Evolutionary conservation across 2,888 invertebrate genomes (phyloP).

Genomic region (Tetragonisca angustula): DNA sequence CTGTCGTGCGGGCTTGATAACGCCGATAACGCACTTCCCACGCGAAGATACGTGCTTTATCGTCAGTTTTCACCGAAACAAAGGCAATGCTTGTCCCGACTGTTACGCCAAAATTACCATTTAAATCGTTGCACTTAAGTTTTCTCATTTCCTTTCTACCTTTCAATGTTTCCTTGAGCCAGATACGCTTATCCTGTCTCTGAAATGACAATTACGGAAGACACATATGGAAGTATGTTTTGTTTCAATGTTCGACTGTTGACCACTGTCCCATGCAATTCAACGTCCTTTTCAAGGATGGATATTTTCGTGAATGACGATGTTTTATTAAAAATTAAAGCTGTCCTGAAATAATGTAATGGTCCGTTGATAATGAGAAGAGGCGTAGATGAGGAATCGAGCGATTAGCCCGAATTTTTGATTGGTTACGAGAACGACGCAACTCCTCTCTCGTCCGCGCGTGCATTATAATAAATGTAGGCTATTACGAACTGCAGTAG

Average conservation of each 20-base stretch:
- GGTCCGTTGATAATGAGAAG: neutral
- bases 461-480: conserved; percentile 25
- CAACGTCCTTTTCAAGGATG: no score
- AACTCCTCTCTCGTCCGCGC: neutral
- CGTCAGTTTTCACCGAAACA: conserved; percentile 50
- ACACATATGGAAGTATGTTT: neutral
- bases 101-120: neutral
- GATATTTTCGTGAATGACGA: no score
- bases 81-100: conserved; percentile 31
- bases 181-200: neutral
- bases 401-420: conserved; percentile 65
- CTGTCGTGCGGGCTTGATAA: conserved; percentile 76
- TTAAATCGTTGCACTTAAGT: neutral
- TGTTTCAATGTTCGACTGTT: no score
- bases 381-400: conserved; percentile 50
- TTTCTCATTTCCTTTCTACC: neutral
- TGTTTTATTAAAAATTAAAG: no score
- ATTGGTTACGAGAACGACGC: conserved; percentile 51
- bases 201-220: neutral
- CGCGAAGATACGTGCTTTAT: conserved; percentile 66
- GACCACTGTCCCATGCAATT: no score
- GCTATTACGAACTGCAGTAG: neutral
- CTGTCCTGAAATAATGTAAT: no score
- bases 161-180: neutral
- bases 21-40: conserved; percentile 77